Evolutionary conservation across 2,113 vertebrate species (phyloP).

Genomic region (Tachuris rubrigastra): DNA sequence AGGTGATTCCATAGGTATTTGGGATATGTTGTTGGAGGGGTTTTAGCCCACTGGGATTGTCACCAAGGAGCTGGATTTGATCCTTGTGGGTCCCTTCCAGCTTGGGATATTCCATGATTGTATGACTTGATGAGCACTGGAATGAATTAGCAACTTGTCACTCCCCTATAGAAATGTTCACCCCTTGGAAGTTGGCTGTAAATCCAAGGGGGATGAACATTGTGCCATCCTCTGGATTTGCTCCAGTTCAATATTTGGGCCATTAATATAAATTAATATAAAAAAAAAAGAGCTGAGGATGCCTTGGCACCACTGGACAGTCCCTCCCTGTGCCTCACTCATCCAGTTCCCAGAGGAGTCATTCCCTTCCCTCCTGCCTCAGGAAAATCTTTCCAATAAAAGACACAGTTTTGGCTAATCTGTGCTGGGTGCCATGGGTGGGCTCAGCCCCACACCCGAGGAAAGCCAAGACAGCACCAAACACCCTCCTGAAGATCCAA

Average conservation of each 20-base stretch:
- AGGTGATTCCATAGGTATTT: accelerated
- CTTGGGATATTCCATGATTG: not conserved
- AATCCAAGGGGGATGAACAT: accelerated
- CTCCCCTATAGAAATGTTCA: not conserved
- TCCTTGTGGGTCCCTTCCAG: not conserved
- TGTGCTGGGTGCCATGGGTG: accelerated
- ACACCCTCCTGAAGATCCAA: not conserved
- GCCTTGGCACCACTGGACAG: not conserved
- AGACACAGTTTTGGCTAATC: not conserved
- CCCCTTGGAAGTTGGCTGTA: accelerated
- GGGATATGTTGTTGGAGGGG: accelerated
- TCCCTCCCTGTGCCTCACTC: not conserved
- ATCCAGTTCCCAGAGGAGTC: not conserved
- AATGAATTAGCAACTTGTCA: not conserved
- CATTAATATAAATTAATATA: accelerated
- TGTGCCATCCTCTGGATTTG: accelerated
- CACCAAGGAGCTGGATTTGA: not conserved
- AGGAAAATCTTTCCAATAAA: not conserved
- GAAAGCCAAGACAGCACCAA: not conserved
- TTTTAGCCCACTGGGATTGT: not conserved
- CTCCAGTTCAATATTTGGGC: not conserved
- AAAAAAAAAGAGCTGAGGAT: not conserved
- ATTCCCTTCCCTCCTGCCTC: not conserved
- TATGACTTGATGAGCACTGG: not conserved
- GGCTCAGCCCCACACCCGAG: accelerated